Evolutionary conservation across 2,113 vertebrate species (phyloP).

Genomic region (Falcunculus frontatus): DNA sequence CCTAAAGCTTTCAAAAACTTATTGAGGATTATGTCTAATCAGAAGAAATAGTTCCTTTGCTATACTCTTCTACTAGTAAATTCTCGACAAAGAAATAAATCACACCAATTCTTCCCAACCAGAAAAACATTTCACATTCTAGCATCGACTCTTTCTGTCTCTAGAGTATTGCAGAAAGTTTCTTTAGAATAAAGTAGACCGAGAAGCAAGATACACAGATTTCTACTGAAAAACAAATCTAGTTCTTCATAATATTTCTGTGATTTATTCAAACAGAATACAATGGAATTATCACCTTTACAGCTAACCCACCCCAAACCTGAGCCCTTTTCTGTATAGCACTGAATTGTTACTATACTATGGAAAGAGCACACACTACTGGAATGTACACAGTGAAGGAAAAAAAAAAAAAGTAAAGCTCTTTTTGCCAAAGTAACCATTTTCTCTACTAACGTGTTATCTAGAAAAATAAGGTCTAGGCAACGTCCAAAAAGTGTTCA

Average conservation of each 20-base stretch:
- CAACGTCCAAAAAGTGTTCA: slow-evolving; percentile 58
- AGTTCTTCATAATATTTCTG: slow-evolving; percentile 35
- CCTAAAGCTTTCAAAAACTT: slow-evolving; percentile 30
- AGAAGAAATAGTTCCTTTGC: background rate
- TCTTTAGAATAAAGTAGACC: slow-evolving; percentile 11
- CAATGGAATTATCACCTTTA: slow-evolving; percentile 16
- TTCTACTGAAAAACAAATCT: slow-evolving; percentile 54
- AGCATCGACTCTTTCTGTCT: background rate
- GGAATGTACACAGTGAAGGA: slow-evolving; percentile 67
- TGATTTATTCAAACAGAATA: slow-evolving; percentile 52
- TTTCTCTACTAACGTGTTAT: background rate
- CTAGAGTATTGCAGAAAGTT: slow-evolving; percentile 34
- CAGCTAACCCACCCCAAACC: background rate
- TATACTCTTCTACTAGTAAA: background rate
- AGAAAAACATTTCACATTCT: background rate
- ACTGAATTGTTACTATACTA: slow-evolving; percentile 14
- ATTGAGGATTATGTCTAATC: slow-evolving; percentile 46
- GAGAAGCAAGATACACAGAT: slow-evolving; percentile 35
- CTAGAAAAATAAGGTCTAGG: slow-evolving; percentile 71
- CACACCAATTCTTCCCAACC: background rate
- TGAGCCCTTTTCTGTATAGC: slow-evolving; percentile 65
- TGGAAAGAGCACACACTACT: slow-evolving; percentile 23
- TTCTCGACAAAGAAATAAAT: slow-evolving; percentile 35
- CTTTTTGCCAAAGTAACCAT: slow-evolving; percentile 28
- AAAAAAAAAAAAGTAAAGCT: slow-evolving; percentile 18